These are phyloP conservation scores for Serinus canaria DNA, from an alignment of 2,113 vertebrate genomes.

Conservation along the genomic window DNA sequence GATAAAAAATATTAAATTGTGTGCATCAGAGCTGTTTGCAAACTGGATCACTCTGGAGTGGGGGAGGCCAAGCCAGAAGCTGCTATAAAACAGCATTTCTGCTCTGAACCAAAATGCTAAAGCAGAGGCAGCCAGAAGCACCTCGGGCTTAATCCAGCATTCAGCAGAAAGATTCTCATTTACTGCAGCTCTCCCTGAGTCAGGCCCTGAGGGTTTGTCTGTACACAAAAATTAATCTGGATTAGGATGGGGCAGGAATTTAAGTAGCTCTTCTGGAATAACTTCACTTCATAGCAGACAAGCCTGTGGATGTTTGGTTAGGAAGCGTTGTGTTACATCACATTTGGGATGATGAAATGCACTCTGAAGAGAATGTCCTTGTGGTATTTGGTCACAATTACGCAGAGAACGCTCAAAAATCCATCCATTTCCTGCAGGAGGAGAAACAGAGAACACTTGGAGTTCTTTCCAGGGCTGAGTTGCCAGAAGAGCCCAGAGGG, in stretches of 20 bases:
- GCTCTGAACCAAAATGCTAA: neutral
- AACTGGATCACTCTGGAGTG: neutral
- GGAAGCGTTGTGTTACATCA: neutral
- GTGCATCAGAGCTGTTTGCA: neutral
- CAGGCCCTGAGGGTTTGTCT: constrained; percentile 32
- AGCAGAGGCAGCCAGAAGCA: neutral
- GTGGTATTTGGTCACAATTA: constrained; percentile 20
- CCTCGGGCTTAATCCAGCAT: neutral
- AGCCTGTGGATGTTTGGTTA: neutral
- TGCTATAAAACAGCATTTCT: neutral
- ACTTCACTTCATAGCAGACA: neutral
- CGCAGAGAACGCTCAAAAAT: neutral
- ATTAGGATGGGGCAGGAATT: neutral
- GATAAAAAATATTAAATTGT: neutral
- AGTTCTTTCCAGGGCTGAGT: neutral
- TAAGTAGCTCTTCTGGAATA: constrained; percentile 7
- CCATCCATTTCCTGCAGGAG: constrained; percentile 13
- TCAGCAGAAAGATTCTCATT: constrained; percentile 1
- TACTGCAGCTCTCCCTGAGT: neutral
- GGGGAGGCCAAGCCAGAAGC: neutral
- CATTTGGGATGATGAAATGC: constrained; percentile 14
- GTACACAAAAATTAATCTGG: constrained; percentile 40
- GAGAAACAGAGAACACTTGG: neutral
- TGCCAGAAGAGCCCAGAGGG: neutral
- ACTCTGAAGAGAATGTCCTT: constrained; percentile 30